A percentile compares a stretch with the other conserved stretches of the same genome.
These are phyloP conservation scores for Erpobdella octoculata DNA, from an alignment of 2,888 invertebrate species.

Conservation along the genomic window DNA sequence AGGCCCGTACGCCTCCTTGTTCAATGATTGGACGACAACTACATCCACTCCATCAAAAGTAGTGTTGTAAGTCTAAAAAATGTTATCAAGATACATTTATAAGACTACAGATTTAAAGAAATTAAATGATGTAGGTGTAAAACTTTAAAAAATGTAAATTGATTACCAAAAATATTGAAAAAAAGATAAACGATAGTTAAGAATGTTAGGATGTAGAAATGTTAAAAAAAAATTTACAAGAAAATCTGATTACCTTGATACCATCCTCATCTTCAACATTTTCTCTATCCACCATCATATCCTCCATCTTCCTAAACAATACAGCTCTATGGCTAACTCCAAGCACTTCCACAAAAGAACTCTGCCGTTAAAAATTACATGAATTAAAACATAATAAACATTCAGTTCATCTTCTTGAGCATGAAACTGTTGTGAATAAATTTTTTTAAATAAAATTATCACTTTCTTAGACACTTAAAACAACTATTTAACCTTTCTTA, in stretches of 20 bases:
- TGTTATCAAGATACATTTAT: too few species aligned
- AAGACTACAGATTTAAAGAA: too few species aligned
- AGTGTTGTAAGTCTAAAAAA: conserved; percentile 27
- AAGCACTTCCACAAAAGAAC: not conserved
- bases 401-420: too few species aligned
- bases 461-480: not conserved
- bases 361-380: too few species aligned
- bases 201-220: not conserved
- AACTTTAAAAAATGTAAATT: not conserved
- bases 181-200: not conserved
- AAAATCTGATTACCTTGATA: too few species aligned
- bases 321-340: conserved; percentile 5
- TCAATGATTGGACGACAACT: conserved; percentile 39
- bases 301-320: not conserved
- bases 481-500: not conserved
- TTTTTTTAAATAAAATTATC: not conserved
- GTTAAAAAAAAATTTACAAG: not conserved
- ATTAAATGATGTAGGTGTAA: too few species aligned
- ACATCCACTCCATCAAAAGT: conserved; percentile 35
- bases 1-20: conserved; percentile 35
- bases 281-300: too few species aligned
- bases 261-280: too few species aligned
- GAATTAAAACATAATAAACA: too few species aligned
- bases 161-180: not conserved
- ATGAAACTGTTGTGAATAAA: too few species aligned